A percentile compares a stretch with the other conserved stretches of the same genome.
phyloP scores from a whole-genome alignment of 2,888 invertebrate genomes.

The Trissonchulus latispiculum region DNA sequence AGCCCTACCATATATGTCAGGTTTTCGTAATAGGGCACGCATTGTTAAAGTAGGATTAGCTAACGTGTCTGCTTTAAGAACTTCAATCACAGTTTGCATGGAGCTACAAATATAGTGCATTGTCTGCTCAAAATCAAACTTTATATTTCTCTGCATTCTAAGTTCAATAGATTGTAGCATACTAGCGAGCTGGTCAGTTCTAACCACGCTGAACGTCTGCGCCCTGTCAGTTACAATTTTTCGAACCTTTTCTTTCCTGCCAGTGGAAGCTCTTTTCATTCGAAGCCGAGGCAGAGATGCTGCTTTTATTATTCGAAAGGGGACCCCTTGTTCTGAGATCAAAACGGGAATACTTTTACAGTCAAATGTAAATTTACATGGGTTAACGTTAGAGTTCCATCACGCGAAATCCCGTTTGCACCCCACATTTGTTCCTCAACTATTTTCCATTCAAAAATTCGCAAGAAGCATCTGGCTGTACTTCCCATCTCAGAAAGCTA shows the following conservation, averaged over 20 bases:
- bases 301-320: not conserved
- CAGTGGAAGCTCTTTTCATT: too few relatives aligned
- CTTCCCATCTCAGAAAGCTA: not conserved
- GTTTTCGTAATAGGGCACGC: not conserved
- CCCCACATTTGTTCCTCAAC: not conserved
- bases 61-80: not conserved
- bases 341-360: not conserved
- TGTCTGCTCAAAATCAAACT: not conserved
- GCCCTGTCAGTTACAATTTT: too few relatives aligned
- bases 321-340: slow-evolving; percentile 7
- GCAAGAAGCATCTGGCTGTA: not conserved
- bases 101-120: not conserved
- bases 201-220: too few relatives aligned
- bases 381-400: slow-evolving; percentile 13
- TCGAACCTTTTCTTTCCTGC: too few relatives aligned
- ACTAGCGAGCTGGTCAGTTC: not conserved
- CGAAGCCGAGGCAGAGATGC: too few relatives aligned
- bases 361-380: too few relatives aligned
- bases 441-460: not conserved
- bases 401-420: not conserved
- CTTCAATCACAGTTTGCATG: not conserved
- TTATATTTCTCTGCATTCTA: not conserved
- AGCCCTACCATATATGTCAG: not conserved
- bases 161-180: not conserved
- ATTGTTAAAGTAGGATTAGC: slow-evolving; percentile 8